Evolutionary conservation across 2,797 vertebrate species (phyloP).

Genomic region (Amblyraja radiata): DNA sequence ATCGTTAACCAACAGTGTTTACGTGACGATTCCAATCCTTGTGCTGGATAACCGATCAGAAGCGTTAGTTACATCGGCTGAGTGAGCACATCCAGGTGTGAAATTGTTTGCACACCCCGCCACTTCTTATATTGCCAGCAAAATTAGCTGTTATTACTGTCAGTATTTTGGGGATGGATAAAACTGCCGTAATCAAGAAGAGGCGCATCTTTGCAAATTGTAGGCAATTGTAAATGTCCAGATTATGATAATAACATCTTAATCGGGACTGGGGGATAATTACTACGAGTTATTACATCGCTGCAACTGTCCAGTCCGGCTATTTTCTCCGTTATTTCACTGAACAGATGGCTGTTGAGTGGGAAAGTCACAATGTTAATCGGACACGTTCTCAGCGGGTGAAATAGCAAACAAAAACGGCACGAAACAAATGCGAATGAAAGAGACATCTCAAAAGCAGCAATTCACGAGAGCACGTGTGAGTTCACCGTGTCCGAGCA

Average conservation of each 20-base stretch:
- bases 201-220: constrained; percentile 99
- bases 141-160: constrained; percentile 99
- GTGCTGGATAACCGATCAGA: neutral
- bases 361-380: constrained; percentile 94
- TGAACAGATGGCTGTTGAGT: constrained; percentile 86
- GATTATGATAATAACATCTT: constrained; percentile 99
- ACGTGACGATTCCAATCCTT: neutral
- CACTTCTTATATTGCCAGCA: constrained; percentile 99
- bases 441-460: neutral
- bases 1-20: neutral
- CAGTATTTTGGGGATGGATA: constrained; percentile 99
- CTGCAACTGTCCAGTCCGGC: constrained; percentile 98
- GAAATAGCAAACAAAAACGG: constrained; percentile 69
- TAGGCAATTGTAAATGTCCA: constrained; percentile 99
- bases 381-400: constrained; percentile 90
- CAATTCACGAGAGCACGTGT: neutral
- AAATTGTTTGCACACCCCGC: constrained; percentile 97
- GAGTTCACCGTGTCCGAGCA: neutral
- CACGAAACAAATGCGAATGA: constrained; percentile 63
- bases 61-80: constrained; percentile 55
- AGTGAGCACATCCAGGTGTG: constrained; percentile 99
- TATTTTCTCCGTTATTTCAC: constrained; percentile 96
- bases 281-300: constrained; percentile 97
- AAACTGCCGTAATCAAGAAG: constrained; percentile 98
- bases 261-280: constrained; percentile 99